phyloP scores from a whole-genome alignment of 2,888 invertebrate species.

The Lochmaea crataegi region DNA sequence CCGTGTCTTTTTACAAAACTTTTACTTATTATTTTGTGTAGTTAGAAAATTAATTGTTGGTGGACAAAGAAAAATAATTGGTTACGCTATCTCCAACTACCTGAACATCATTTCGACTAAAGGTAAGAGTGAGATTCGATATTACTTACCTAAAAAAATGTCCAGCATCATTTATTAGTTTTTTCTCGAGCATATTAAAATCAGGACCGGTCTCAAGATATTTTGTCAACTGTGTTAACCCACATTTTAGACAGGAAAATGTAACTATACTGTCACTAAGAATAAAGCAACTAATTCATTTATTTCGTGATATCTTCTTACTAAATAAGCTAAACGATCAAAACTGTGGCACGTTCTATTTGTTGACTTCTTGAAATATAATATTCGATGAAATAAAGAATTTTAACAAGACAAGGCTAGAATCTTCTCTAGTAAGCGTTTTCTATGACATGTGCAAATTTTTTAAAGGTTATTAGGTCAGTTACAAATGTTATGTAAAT shows the following conservation, averaged over 20 bases:
- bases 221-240: neutral
- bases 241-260: neutral
- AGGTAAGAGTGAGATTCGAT: too few species aligned
- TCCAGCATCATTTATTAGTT: too few species aligned
- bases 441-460: neutral
- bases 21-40: neutral
- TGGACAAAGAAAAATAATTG: neutral
- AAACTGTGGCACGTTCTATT: neutral
- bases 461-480: constrained; percentile 5
- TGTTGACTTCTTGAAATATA: constrained; percentile 1
- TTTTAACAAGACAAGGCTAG: neutral
- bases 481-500: neutral
- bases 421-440: neutral
- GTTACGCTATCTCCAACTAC: too few species aligned
- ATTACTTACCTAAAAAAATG: too few species aligned
- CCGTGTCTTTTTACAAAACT: neutral
- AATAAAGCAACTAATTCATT: neutral
- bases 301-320: neutral
- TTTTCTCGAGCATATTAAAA: too few species aligned
- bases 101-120: too few species aligned
- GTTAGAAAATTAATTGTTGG: neutral
- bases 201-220: neutral
- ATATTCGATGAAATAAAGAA: neutral
- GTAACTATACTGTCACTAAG: neutral
- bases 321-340: neutral